A percentile compares a stretch with the other conserved stretches of the same genome.
phyloP scores from a whole-genome alignment of 2,888 invertebrate species.

The Parapristionchus giblindavisi region DNA sequence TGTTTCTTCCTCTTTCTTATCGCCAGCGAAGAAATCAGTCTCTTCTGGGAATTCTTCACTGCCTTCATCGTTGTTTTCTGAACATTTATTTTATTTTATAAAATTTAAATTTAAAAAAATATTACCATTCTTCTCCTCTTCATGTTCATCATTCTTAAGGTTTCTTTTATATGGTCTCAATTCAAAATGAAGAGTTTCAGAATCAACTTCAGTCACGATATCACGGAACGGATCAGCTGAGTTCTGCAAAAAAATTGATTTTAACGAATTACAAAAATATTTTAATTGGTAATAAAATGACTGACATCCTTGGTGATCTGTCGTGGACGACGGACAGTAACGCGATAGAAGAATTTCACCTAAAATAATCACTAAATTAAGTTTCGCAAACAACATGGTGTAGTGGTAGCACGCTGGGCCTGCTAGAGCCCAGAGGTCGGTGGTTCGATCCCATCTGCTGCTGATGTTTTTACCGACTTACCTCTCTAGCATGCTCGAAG shows the following conservation, averaged over 20 bases:
- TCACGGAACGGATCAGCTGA: slow-evolving; percentile 48
- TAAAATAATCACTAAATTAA: slow-evolving; percentile 14
- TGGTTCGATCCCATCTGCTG: too few species aligned
- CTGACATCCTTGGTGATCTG: slow-evolving; percentile 23
- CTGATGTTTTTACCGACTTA: not conserved
- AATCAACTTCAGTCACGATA: slow-evolving; percentile 49
- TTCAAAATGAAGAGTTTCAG: slow-evolving; percentile 49
- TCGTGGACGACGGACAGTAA: slow-evolving; percentile 9
- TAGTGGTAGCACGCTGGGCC: too few species aligned
- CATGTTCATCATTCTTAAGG: slow-evolving; percentile 4
- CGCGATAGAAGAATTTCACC: slow-evolving; percentile 37
- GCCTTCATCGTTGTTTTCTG: too few species aligned
- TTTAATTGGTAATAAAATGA: not conserved
- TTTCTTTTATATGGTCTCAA: slow-evolving; percentile 13
- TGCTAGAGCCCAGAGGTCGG: too few species aligned
- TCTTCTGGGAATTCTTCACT: slow-evolving; percentile 36
- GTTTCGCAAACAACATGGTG: too few species aligned
- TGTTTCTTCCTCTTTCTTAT: slow-evolving; percentile 29
- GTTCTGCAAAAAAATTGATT: not conserved
- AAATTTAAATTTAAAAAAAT: slow-evolving; percentile 10
- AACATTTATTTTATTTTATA: not conserved
- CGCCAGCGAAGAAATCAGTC: slow-evolving; percentile 33
- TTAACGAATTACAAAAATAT: not conserved
- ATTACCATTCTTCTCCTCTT: not conserved
- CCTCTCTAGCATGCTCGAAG: slow-evolving; percentile 27